These are phyloP conservation scores for Poeciliopsis occidentalis DNA, from an alignment of 2,113 vertebrate genomes.

Conservation along the genomic window DNA sequence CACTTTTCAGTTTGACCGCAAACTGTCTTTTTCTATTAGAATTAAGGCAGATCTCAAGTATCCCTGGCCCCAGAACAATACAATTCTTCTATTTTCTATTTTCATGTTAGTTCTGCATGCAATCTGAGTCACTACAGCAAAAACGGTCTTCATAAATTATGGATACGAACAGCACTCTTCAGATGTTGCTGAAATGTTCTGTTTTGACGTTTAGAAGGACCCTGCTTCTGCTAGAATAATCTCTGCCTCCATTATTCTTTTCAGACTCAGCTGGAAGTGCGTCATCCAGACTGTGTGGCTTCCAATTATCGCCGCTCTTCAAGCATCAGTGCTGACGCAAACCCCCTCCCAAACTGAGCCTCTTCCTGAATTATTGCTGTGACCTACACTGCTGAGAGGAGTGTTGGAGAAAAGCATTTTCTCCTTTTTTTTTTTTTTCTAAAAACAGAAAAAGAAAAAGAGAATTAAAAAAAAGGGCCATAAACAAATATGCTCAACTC, in stretches of 20 bases:
- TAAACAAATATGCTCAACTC: constrained; percentile 11
- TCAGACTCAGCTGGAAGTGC: not conserved
- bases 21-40: no score
- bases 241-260: not conserved
- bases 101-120: not conserved
- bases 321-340: constrained; percentile 6
- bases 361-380: not conserved
- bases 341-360: not conserved
- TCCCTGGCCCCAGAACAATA: not conserved
- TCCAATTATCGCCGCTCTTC: constrained; percentile 29
- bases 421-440: not conserved
- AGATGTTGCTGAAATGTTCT: not conserved
- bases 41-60: no score
- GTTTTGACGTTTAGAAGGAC: not conserved
- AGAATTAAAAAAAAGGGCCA: not conserved
- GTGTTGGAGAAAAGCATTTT: not conserved
- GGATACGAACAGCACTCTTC: not conserved
- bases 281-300: constrained; percentile 12
- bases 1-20: no score
- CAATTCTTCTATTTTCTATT: not conserved
- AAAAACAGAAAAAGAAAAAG: no score
- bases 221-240: not conserved
- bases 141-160: not conserved
- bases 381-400: constrained; percentile 14
- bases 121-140: not conserved